Percentiles rank a stretch among this genome's conserved stretches.
These are phyloP conservation scores for Lissocephala sabroskyi DNA, from an alignment of 2,888 invertebrate genomes.

Conservation along the genomic window DNA sequence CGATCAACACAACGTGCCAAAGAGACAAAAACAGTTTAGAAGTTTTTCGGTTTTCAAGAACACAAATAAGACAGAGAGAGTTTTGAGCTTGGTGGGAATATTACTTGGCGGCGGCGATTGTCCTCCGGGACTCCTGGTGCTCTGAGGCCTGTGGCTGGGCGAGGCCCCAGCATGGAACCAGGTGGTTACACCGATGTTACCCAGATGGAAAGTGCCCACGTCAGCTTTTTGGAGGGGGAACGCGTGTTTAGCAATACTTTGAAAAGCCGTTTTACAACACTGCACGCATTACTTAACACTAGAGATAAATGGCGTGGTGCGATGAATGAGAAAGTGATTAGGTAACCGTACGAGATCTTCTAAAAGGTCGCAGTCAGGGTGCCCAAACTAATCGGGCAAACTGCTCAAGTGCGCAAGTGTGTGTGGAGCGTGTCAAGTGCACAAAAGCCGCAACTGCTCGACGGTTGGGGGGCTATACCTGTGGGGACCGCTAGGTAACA, in stretches of 20 bases:
- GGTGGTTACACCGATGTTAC: slow-evolving; percentile 71
- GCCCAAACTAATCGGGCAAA: too few relatives aligned
- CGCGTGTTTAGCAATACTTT: background rate
- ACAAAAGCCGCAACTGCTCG: slow-evolving; percentile 1
- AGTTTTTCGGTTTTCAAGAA: too few relatives aligned
- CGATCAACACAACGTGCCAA: slow-evolving; percentile 36
- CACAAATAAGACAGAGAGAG: slow-evolving; percentile 11
- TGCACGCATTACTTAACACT: too few relatives aligned
- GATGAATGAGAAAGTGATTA: background rate
- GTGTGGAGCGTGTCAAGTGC: background rate
- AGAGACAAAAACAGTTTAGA: slow-evolving; percentile 8
- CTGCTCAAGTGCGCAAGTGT: background rate
- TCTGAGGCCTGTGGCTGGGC: slow-evolving; percentile 32
- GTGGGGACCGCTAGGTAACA: slow-evolving; percentile 79
- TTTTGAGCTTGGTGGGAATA: slow-evolving; percentile 2
- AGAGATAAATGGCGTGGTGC: too few relatives aligned
- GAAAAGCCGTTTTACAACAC: too few relatives aligned
- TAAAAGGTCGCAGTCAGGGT: too few relatives aligned
- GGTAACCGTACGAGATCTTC: too few relatives aligned
- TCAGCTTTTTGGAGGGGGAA: slow-evolving; percentile 62
- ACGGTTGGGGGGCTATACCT: slow-evolving; percentile 66
- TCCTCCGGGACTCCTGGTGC: too few relatives aligned
- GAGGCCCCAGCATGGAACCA: slow-evolving; percentile 72
- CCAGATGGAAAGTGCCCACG: slow-evolving; percentile 54
- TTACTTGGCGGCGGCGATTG: slow-evolving; percentile 34